These are phyloP conservation scores for Drosophila birchii DNA, from an alignment of 2,888 invertebrate genomes.

Conservation along the genomic window DNA sequence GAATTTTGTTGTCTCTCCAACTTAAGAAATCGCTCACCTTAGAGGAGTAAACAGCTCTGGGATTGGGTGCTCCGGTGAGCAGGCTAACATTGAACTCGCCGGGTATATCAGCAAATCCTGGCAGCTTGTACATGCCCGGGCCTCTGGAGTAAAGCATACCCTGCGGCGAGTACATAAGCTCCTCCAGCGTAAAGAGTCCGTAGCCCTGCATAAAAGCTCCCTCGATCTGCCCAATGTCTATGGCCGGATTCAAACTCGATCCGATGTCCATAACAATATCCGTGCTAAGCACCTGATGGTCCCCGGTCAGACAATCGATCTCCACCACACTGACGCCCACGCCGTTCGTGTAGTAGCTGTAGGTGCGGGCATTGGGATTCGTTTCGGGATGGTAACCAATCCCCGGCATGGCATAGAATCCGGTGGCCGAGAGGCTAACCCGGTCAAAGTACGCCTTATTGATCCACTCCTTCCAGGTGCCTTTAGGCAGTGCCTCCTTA, in stretches of 20 bases:
- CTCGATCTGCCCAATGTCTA: slow-evolving; percentile 98
- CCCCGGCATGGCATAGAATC: slow-evolving; percentile 91
- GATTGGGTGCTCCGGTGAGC: slow-evolving; percentile 95
- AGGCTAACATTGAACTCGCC: slow-evolving; percentile 96
- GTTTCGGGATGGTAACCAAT: slow-evolving; percentile 90
- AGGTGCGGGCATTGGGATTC: slow-evolving; percentile 89
- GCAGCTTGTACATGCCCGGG: slow-evolving; percentile 97
- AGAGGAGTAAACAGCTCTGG: slow-evolving; percentile 96
- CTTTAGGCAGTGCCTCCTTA: slow-evolving; percentile 90
- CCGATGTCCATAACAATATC: slow-evolving; percentile 99
- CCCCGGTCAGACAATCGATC: slow-evolving; percentile 97
- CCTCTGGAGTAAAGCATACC: slow-evolving; percentile 94
- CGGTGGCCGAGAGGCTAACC: slow-evolving; percentile 92
- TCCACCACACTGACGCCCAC: slow-evolving; percentile 95
- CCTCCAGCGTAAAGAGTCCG: slow-evolving; percentile 95
- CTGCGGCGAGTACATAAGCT: slow-evolving; percentile 93
- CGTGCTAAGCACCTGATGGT: slow-evolving; percentile 93
- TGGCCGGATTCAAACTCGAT: slow-evolving; percentile 97
- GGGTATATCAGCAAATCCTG: slow-evolving; percentile 96
- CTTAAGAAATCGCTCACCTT: slow-evolving; percentile 88
- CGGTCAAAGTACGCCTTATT: slow-evolving; percentile 90
- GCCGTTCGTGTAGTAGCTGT: slow-evolving; percentile 94
- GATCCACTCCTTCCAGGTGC: slow-evolving; percentile 94
- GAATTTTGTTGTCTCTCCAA: neutral
- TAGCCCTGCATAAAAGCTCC: slow-evolving; percentile 98